These are phyloP conservation scores for Microctenopoma lineatum DNA, from an alignment of 2,797 vertebrate species.

Conservation along the genomic window DNA sequence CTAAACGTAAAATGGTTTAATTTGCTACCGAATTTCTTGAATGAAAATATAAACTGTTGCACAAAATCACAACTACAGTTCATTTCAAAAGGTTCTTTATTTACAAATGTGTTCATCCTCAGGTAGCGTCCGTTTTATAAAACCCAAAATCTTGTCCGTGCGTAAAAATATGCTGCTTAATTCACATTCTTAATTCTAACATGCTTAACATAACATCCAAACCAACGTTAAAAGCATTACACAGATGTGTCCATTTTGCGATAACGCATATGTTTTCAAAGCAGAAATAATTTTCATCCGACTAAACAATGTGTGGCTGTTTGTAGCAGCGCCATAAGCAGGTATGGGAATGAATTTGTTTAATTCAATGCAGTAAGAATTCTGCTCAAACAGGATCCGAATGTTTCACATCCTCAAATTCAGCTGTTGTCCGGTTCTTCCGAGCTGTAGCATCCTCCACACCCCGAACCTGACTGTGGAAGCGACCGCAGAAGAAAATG, in stretches of 20 bases:
- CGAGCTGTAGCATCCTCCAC: conserved; percentile 8
- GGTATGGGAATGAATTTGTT: not conserved
- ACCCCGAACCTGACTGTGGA: conserved; percentile 25
- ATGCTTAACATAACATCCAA: conserved; percentile 3
- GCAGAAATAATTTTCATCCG: not conserved
- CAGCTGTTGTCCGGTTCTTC: not conserved
- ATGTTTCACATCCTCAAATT: conserved; percentile 26
- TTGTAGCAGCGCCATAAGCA: conserved; percentile 1
- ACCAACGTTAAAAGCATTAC: conserved; percentile 9
- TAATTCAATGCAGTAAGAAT: conserved; percentile 23
- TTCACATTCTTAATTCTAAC: not conserved
- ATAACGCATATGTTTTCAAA: conserved; percentile 4
- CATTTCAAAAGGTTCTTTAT: conserved; percentile 49
- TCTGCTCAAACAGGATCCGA: conserved; percentile 9
- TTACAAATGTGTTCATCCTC: conserved; percentile 38
- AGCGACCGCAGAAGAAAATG: conserved; percentile 4
- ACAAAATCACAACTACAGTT: conserved; percentile 4
- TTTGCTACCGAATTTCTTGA: not conserved
- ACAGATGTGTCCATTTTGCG: conserved; percentile 2
- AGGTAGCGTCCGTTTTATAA: conserved; percentile 37
- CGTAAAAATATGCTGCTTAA: conserved; percentile 22
- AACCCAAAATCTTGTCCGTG: conserved; percentile 22
- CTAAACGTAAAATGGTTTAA: not conserved
- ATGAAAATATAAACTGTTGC: conserved; percentile 15
- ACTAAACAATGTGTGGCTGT: not conserved